phyloP scores from a whole-genome alignment of 2,113 vertebrate genomes.

The Seriola quinqueradiata region DNA sequence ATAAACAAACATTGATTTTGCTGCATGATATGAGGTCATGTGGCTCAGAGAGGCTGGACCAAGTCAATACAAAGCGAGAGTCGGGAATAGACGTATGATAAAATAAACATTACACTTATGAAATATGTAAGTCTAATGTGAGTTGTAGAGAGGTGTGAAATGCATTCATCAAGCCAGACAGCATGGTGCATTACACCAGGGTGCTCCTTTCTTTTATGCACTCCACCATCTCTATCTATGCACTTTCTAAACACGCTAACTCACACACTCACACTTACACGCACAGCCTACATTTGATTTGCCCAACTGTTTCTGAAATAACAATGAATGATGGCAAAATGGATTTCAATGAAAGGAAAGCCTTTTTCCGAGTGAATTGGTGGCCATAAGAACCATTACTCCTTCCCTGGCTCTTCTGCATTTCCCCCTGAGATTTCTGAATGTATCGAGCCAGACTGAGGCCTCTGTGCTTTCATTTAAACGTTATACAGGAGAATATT shows the following conservation, averaged over 20 bases:
- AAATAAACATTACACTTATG: slow-evolving; percentile 60
- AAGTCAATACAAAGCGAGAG: background rate
- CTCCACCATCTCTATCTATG: slow-evolving; percentile 12
- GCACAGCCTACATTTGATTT: background rate
- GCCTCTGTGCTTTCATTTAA: slow-evolving; percentile 37
- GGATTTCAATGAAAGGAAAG: slow-evolving; percentile 17
- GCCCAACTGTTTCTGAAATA: slow-evolving; percentile 17
- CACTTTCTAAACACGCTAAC: slow-evolving; percentile 17
- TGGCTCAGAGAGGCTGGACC: background rate
- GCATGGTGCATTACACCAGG: slow-evolving; percentile 30
- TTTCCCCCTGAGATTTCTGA: slow-evolving; percentile 26
- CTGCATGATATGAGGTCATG: background rate
- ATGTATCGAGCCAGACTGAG: slow-evolving; percentile 22
- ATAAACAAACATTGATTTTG: background rate
- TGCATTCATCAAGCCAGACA: background rate
- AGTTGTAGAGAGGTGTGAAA: slow-evolving; percentile 36
- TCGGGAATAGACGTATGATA: slow-evolving; percentile 29
- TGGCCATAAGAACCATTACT: slow-evolving; percentile 30
- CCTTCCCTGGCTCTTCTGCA: background rate
- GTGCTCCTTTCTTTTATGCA: slow-evolving; percentile 17
- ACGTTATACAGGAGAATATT: slow-evolving; percentile 35
- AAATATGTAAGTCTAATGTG: slow-evolving; percentile 58
- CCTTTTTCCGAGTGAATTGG: slow-evolving; percentile 17
- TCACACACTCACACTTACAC: background rate
- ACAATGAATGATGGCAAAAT: slow-evolving; percentile 23